Percentiles rank a stretch among this genome's conserved stretches.
phyloP scores from a whole-genome alignment of 1,140 invertebrate species.

The Mizuhopecten yessoensis region DNA sequence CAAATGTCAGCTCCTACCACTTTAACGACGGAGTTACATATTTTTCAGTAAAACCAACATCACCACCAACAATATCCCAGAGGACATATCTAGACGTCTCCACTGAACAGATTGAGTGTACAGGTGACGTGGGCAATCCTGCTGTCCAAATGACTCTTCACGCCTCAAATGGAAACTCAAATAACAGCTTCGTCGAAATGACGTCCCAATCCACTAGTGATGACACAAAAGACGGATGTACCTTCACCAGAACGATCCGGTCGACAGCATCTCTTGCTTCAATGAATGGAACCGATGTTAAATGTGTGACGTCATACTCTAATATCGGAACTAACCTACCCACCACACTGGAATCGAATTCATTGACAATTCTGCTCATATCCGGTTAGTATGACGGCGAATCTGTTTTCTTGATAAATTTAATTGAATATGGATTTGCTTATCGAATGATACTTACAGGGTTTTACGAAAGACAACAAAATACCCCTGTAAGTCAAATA shows the following conservation, averaged over 20 bases:
- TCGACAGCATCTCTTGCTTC: neutral
- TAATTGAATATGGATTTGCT: no score
- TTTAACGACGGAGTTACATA: no score
- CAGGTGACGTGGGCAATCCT: neutral
- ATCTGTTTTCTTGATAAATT: no score
- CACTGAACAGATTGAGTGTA: neutral
- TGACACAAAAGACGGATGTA: neutral
- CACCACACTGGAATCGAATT: neutral
- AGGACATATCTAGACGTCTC: neutral
- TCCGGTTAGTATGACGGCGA: neutral
- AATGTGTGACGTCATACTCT: slow-evolving; percentile 8
- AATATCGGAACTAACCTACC: neutral
- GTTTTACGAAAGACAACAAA: no score
- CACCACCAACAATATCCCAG: neutral
- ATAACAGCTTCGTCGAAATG: neutral
- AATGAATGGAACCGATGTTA: neutral
- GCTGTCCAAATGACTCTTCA: neutral
- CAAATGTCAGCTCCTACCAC: no score
- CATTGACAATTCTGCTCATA: neutral
- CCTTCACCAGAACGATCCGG: neutral
- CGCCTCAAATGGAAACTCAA: neutral
- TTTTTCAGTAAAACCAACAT: neutral
- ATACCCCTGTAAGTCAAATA: neutral
- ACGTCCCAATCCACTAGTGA: neutral
- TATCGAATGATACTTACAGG: no score